Percentiles rank a stretch among this genome's conserved stretches.
These are phyloP conservation scores for Grapholita molesta DNA, from an alignment of 1,140 invertebrate genomes.

Conservation along the genomic window DNA sequence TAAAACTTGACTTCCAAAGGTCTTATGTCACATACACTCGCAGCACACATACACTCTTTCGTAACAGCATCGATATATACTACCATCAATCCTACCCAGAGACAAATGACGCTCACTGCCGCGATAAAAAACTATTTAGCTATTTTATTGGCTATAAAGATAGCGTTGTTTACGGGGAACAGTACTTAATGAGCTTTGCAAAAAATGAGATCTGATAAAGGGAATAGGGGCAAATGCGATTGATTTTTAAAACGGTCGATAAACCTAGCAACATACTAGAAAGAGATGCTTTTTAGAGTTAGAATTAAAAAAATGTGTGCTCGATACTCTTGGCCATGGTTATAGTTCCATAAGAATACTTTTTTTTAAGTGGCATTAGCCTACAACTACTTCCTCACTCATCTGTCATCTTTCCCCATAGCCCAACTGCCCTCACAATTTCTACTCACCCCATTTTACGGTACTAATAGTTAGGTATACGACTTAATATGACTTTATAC, in stretches of 20 bases:
- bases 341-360: no score
- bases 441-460: no score
- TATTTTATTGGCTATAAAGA: conserved; percentile 49
- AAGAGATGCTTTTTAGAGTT: no score
- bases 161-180: conserved; percentile 39
- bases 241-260: neutral
- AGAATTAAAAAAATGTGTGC: no score
- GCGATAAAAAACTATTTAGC: conserved; percentile 54
- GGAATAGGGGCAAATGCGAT: neutral
- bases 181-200: conserved; percentile 9
- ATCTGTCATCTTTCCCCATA: no score
- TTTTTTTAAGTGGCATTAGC: no score
- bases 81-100: conserved; percentile 33
- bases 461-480: no score
- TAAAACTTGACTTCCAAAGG: neutral
- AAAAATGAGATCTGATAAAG: conserved; percentile 1
- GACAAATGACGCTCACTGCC: conserved; percentile 44
- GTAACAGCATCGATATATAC: neutral
- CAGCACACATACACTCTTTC: conserved; percentile 10
- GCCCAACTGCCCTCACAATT: no score
- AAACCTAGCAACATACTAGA: no score
- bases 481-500: no score
- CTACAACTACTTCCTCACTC: no score
- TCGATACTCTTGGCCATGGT: no score
- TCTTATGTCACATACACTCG: neutral